Percentiles rank a stretch among this genome's conserved stretches.
phyloP scores from a whole-genome alignment of 2,797 vertebrate genomes.

The Silurus lanzhouensis region DNA sequence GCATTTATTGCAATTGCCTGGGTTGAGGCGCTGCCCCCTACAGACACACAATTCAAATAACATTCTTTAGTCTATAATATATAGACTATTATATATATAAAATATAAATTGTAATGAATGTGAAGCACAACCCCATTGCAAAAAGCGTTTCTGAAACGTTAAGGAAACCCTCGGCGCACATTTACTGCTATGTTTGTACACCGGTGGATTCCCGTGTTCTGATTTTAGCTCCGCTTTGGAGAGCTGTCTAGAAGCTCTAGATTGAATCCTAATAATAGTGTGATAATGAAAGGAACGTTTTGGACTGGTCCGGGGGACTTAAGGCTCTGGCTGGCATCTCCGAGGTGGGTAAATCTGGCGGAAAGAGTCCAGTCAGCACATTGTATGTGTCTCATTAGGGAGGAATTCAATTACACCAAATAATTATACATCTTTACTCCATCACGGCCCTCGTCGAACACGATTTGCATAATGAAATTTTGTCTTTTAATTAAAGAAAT shows the following conservation, averaged over 20 bases:
- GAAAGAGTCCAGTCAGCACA: conserved; percentile 68
- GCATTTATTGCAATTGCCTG: background rate
- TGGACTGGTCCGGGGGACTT: conserved; percentile 39
- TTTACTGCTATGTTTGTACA: conserved; percentile 24
- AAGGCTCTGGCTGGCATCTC: conserved; percentile 54
- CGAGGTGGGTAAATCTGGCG: conserved; percentile 67
- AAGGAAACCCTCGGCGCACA: conserved; percentile 7
- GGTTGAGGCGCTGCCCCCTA: conserved; percentile 46
- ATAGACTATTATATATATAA: background rate
- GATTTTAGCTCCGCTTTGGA: conserved; percentile 44
- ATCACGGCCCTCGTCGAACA: conserved; percentile 48
- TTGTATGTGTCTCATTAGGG: conserved; percentile 55
- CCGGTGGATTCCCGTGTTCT: conserved; percentile 22
- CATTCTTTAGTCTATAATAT: conserved; percentile 7
- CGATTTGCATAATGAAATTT: conserved; percentile 57
- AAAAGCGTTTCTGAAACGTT: conserved; percentile 31
- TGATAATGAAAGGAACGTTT: conserved; percentile 35
- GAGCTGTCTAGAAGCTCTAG: conserved; percentile 33
- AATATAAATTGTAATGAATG: conserved; percentile 31
- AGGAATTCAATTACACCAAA: conserved; percentile 57
- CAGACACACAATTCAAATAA: conserved; percentile 6
- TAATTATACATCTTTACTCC: conserved; percentile 54
- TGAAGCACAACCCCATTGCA: conserved; percentile 26
- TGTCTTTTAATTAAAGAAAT: conserved; percentile 55
- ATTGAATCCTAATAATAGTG: conserved; percentile 48